Percentiles rank a stretch among this genome's conserved stretches.
Evolutionary conservation across 2,797 vertebrate species (phyloP).

Genomic region (Paramormyrops hopkinsi): DNA sequence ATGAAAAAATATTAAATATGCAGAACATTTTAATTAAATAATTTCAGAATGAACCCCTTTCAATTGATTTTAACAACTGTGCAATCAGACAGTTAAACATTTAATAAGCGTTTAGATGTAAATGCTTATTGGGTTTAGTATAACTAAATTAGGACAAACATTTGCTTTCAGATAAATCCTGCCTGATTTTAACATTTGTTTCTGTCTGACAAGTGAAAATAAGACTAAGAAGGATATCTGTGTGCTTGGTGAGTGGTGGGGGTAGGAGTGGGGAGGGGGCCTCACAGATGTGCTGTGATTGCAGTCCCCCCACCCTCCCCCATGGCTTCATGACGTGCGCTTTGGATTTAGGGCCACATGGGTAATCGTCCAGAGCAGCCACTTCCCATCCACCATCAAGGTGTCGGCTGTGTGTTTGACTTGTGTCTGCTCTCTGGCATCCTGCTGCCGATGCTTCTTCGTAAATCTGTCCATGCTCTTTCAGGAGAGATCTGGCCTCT

Average conservation of each 20-base stretch:
- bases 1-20: conserved; percentile 33
- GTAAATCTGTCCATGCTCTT: background rate
- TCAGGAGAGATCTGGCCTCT: background rate
- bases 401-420: background rate
- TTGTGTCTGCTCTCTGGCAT: background rate
- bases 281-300: background rate
- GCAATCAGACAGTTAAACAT: conserved; percentile 9
- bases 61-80: conserved; percentile 12
- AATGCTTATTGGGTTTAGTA: conserved; percentile 12
- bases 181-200: conserved; percentile 1
- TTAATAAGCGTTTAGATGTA: background rate
- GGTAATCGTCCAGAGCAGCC: background rate
- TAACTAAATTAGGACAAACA: conserved; percentile 7
- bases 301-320: background rate
- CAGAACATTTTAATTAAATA: conserved; percentile 52
- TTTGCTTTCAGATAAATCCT: conserved; percentile 2
- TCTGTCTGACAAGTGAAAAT: background rate
- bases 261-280: background rate
- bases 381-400: background rate
- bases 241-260: background rate
- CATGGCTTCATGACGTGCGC: background rate
- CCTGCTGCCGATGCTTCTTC: background rate
- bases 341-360: conserved; percentile 7
- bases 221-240: background rate
- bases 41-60: conserved; percentile 18